phyloP scores from a whole-genome alignment of 2,888 invertebrate genomes.

The Azorinus chamasolen region DNA sequence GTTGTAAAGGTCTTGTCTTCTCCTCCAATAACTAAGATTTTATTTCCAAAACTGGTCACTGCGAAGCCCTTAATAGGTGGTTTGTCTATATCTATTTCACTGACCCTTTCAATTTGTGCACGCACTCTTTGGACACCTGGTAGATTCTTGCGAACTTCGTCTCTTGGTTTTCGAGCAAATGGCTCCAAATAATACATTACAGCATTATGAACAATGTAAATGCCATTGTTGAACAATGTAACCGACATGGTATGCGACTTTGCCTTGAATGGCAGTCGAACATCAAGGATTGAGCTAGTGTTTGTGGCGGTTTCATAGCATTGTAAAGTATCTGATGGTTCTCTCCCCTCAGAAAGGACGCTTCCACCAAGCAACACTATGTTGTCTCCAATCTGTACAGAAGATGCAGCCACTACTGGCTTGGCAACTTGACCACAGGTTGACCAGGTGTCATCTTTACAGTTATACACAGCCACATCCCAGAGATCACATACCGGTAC shows the following conservation, averaged over 20 bases:
- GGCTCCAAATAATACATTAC: conserved; percentile 30
- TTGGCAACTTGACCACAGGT: conserved; percentile 26
- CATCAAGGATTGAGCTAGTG: conserved; percentile 29
- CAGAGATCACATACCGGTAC: background rate
- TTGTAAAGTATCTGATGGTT: conserved; percentile 35
- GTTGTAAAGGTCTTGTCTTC: conserved; percentile 46
- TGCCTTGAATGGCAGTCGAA: conserved; percentile 37
- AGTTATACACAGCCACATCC: conserved; percentile 36
- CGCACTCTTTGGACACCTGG: too few species aligned
- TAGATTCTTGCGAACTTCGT: background rate
- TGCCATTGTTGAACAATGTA: conserved; percentile 12
- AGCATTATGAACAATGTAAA: conserved; percentile 39
- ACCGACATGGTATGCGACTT: conserved; percentile 34
- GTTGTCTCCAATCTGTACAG: conserved; percentile 17
- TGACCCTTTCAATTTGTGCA: background rate
- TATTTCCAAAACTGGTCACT: conserved; percentile 34
- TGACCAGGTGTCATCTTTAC: conserved; percentile 21
- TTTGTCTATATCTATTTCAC: conserved; percentile 2
- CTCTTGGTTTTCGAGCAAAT: background rate
- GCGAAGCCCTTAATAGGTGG: conserved; percentile 40
- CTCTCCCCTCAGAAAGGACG: background rate
- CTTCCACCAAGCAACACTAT: conserved; percentile 55
- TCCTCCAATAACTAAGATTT: conserved; percentile 52
- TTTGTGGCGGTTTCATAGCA: conserved; percentile 40
- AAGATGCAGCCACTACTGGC: conserved; percentile 31